Evolutionary conservation across 2,113 vertebrate genomes (phyloP), one percentile per base, ranked within the genome.

Genomic region (Tragelaphus buxtoni): DNA sequence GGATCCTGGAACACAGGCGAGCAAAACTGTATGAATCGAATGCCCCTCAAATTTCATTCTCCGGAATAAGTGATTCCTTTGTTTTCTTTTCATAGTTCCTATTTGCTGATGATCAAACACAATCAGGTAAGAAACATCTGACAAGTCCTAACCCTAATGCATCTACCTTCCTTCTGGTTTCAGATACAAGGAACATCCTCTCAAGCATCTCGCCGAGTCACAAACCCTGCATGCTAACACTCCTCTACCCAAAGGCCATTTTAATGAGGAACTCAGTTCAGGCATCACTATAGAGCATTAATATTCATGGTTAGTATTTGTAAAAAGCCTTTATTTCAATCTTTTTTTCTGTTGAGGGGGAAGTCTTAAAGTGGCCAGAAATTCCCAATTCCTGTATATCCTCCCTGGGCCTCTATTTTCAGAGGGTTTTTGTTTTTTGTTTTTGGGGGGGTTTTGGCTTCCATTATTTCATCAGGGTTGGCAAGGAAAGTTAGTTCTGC

Each of bases 241-340:
- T 72, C 20, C 58, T 77, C 82, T 74, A 47, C 76, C 55, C 9
- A 92, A 93, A 93, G 74, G 32, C 87, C 92, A 55, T 96, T 95
- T 90, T 91, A 97, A 97, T 93, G 95, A 97, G 92, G 76, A 82
- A 81, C 60, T 96, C 72, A 56, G 94, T 97, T 95, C 92, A 90
- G 96, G 87, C 96, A 81, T 84, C 88, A 95, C 84, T 91, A 76
- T 58, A 92, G 83, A 88, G 74, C 96, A 97, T 98, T 98, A 97
- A 97, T 98, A 98, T 98, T 98, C 97, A 97, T 98, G 93, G 63
- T 88, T 90, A 95, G 94, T 69, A 87, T 94, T 94, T 97, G 92
- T 92, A 82, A 97, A 96, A 97, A 96, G 65, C 76, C 92, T 97
- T 97, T 94, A 93, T 97, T 97, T 96, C 90, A 79, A 85, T 91